phyloP scores from a whole-genome alignment of 2,888 invertebrate species.

The Geotrupes spiniger region DNA sequence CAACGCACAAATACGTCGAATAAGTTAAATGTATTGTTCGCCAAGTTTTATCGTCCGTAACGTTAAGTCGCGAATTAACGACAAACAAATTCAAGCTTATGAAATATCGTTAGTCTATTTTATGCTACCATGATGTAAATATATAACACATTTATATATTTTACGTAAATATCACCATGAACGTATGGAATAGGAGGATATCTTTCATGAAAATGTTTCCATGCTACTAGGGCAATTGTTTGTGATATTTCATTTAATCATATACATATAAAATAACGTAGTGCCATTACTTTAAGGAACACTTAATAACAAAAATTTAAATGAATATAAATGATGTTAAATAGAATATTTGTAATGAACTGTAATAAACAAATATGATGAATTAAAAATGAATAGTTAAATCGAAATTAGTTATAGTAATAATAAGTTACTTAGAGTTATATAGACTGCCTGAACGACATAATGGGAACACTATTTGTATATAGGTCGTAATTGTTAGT shows the following conservation, averaged over 20 bases:
- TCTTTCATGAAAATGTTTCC: too few species aligned
- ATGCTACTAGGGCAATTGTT: constrained; percentile 20
- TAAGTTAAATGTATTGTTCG: background rate
- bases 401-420: constrained; percentile 5
- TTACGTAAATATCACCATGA: background rate
- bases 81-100: constrained; percentile 3
- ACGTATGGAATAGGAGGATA: too few species aligned
- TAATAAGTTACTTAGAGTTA: constrained; percentile 10
- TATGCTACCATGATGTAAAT: constrained; percentile 4
- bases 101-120: constrained; percentile 6
- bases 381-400: constrained; percentile 9
- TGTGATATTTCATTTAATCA: constrained; percentile 16
- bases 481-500: constrained; percentile 28
- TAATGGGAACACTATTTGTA: constrained; percentile 36
- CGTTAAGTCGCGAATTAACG: constrained; percentile 4
- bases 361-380: constrained; percentile 1
- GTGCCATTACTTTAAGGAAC: constrained; percentile 21
- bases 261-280: constrained; percentile 18
- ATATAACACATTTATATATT: constrained; percentile 4
- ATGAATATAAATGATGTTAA: constrained; percentile 15
- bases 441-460: constrained; percentile 36
- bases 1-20: too few species aligned
- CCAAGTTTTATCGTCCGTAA: background rate
- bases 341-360: constrained; percentile 9
- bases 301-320: constrained; percentile 12